Percentiles rank a stretch among this genome's conserved stretches.
These are phyloP conservation scores for Drosophila paranaensis DNA, from an alignment of 2,888 invertebrate genomes.

Conservation along the genomic window DNA sequence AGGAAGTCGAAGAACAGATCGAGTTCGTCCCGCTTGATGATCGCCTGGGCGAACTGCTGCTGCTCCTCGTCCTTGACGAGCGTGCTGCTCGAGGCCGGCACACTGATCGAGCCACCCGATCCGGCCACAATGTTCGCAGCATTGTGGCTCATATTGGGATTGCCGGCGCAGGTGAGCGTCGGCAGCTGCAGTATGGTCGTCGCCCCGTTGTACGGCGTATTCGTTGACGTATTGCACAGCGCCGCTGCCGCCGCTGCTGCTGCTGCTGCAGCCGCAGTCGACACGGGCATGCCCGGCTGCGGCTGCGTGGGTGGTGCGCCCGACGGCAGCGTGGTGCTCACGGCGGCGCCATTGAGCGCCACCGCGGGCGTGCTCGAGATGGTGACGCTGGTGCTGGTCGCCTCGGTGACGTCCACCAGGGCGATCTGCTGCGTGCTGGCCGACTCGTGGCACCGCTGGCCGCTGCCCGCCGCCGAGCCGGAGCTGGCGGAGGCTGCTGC, in stretches of 20 bases:
- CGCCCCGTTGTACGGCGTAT: conserved; percentile 18
- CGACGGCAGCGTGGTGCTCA: conserved; percentile 52
- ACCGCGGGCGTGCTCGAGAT: conserved; percentile 69
- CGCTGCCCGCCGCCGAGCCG: background rate
- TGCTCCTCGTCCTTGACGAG: conserved; percentile 60
- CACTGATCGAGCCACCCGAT: conserved; percentile 20
- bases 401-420: conserved; percentile 68
- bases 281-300: background rate
- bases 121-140: background rate
- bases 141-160: background rate
- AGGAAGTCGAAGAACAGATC: conserved; percentile 83
- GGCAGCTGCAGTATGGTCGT: conserved; percentile 67
- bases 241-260: conserved; percentile 25
- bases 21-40: conserved; percentile 77
- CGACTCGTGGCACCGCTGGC: conserved; percentile 12
- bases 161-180: conserved; percentile 38
- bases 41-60: conserved; percentile 50
- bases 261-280: background rate
- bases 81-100: conserved; percentile 48
- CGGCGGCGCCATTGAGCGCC: conserved; percentile 41
- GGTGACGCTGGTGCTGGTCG: conserved; percentile 68
- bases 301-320: background rate
- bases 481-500: conserved; percentile 49
- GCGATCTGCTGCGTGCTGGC: conserved; percentile 55
- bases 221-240: conserved; percentile 51